Percentiles rank a stretch among this genome's conserved stretches.
These are phyloP conservation scores for Rhinichthys klamathensis DNA, from an alignment of 2,113 vertebrate genomes.

Conservation along the genomic window DNA sequence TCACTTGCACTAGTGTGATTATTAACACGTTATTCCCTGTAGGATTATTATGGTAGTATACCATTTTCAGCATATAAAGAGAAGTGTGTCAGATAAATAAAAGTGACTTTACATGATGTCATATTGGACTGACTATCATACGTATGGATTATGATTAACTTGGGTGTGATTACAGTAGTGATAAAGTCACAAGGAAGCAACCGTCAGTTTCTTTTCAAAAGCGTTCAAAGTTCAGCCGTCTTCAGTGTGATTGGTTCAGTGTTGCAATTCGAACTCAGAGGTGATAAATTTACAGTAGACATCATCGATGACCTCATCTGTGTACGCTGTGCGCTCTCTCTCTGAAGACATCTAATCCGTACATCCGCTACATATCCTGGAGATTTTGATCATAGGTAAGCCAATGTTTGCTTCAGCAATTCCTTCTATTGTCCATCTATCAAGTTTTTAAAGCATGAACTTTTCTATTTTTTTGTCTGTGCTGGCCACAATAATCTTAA, in stretches of 20 bases:
- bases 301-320: neutral
- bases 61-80: neutral
- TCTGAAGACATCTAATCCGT: neutral
- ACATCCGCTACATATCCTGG: slow-evolving; percentile 2
- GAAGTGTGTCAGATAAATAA: neutral
- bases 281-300: neutral
- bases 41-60: neutral
- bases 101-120: slow-evolving; percentile 54
- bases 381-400: slow-evolving; percentile 6
- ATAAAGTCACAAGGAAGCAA: slow-evolving; percentile 21
- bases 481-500: neutral
- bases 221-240: slow-evolving; percentile 41
- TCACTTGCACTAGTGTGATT: neutral
- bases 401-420: neutral
- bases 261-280: neutral
- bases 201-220: slow-evolving; percentile 37
- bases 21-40: neutral
- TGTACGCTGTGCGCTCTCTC: neutral
- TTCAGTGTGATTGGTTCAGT: slow-evolving; percentile 4
- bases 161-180: neutral
- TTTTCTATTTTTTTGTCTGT: neutral
- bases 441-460: neutral
- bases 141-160: slow-evolving; percentile 62
- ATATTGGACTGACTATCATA: slow-evolving; percentile 22
- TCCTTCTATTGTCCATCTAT: neutral